Conservation (phyloP, 2,113 vertebrate genomes). For the Vulpes vulpes region DNA sequence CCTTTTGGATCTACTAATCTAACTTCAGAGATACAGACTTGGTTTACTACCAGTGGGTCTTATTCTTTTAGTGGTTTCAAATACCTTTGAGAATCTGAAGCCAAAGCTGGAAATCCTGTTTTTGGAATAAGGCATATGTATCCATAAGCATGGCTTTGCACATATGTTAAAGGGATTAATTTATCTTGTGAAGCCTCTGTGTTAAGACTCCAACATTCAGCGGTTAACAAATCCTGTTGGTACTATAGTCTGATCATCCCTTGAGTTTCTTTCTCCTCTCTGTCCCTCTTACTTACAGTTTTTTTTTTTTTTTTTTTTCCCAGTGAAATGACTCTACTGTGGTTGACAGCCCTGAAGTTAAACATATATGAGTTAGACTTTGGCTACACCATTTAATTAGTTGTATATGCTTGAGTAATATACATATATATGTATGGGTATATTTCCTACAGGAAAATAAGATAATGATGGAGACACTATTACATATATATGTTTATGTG, state of each 20-base stretch:
- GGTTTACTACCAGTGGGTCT: not conserved
- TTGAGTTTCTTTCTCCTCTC: not conserved
- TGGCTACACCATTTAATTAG: not conserved
- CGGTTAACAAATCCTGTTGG: not conserved
- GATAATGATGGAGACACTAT: not conserved
- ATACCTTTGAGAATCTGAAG: not conserved
- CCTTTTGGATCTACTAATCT: not conserved
- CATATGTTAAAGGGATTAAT: not conserved
- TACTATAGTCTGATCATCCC: not conserved
- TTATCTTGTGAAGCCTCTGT: not conserved
- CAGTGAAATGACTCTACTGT: not conserved
- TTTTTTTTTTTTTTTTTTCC: not conserved
- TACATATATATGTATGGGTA: not conserved
- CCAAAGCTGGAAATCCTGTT: not conserved
- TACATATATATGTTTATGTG: not conserved
- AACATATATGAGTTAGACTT: not conserved
- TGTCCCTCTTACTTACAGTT: not conserved
- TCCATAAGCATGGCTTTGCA: not conserved
- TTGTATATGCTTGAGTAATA: not conserved
- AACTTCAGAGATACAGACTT: not conserved
- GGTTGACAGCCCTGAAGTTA: not conserved
- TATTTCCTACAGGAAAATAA: not conserved
- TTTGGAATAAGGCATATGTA: not conserved
- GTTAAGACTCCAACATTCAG: not conserved
- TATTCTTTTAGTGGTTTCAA: not conserved